Conservation (phyloP, 2,113 vertebrate genomes). For the Triplophysa siluroides region DNA sequence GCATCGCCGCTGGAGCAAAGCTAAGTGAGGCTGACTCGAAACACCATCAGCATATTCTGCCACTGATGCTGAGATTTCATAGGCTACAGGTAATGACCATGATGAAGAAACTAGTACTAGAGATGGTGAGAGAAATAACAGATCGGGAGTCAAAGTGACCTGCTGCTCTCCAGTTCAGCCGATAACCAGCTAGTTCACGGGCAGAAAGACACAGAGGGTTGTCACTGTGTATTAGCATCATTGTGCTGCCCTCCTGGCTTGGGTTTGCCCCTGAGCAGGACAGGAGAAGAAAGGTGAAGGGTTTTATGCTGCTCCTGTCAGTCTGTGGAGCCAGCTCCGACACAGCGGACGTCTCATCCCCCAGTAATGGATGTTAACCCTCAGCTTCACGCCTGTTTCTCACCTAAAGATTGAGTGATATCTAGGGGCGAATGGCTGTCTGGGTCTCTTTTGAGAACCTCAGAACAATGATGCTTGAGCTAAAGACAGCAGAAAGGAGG, state of each 20-base stretch:
- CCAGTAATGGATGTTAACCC: conserved; percentile 36
- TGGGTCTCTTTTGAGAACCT: conserved; percentile 53
- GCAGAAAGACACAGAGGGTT: conserved; percentile 24
- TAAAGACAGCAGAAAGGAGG: conserved; percentile 1
- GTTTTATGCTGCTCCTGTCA: conserved; percentile 41
- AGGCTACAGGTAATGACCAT: conserved; percentile 29
- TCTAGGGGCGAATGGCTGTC: conserved; percentile 59
- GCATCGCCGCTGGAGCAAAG: conserved; percentile 17
- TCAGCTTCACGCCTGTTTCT: conserved; percentile 40
- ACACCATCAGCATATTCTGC: conserved; percentile 48
- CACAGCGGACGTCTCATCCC: conserved; percentile 39
- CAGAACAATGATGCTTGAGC: conserved; percentile 35
- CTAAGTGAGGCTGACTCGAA: conserved; percentile 42
- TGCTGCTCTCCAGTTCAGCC: not conserved
- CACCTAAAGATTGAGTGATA: conserved; percentile 63
- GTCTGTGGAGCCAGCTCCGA: conserved; percentile 39
- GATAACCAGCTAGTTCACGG: not conserved
- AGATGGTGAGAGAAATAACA: conserved; percentile 3
- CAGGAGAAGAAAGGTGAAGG: conserved; percentile 38
- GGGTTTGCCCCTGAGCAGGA: conserved; percentile 29
- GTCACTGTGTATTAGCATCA: conserved; percentile 44
- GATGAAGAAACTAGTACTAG: conserved; percentile 25
- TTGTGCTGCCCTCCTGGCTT: conserved; percentile 31
- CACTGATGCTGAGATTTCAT: conserved; percentile 24
- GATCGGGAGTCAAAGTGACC: not conserved